Percentiles rank a stretch among this genome's conserved stretches.
Evolutionary conservation across 1,140 invertebrate species (phyloP).

Genomic region (Alviniconcha marisindica): DNA sequence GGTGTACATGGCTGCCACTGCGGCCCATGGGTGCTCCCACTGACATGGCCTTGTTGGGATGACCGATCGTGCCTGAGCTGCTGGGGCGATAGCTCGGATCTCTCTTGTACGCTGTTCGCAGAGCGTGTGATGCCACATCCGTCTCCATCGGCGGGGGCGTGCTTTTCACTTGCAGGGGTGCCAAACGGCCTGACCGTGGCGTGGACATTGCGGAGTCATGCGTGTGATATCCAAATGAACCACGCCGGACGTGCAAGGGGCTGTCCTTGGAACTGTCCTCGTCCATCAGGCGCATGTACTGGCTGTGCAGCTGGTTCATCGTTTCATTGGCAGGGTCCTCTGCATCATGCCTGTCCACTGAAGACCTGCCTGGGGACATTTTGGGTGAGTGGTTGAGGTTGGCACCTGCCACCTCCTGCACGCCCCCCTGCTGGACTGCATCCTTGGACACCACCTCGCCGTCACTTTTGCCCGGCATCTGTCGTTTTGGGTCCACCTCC

Average conservation of each 20-base stretch:
- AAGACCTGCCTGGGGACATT: not conserved
- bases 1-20: constrained; percentile 44
- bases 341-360: not conserved
- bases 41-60: not conserved
- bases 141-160: constrained; percentile 58
- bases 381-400: not conserved
- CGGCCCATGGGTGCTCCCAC: constrained; percentile 23
- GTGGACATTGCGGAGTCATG: not conserved
- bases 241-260: not conserved
- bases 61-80: constrained; percentile 37
- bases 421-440: not conserved
- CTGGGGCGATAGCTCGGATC: constrained; percentile 50
- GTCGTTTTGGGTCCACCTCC: constrained; percentile 53
- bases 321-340: constrained; percentile 34
- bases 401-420: not conserved
- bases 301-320: constrained; percentile 30
- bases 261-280: constrained; percentile 35
- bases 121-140: constrained; percentile 56
- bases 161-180: not conserved
- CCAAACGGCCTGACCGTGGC: not conserved
- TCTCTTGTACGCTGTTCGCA: constrained; percentile 62
- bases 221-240: not conserved
- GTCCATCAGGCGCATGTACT: constrained; percentile 29
- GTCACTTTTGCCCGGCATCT: not conserved
- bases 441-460: too few relatives aligned